These are phyloP conservation scores for Chaetodon trifascialis DNA, from an alignment of 2,113 vertebrate species.

Conservation along the genomic window DNA sequence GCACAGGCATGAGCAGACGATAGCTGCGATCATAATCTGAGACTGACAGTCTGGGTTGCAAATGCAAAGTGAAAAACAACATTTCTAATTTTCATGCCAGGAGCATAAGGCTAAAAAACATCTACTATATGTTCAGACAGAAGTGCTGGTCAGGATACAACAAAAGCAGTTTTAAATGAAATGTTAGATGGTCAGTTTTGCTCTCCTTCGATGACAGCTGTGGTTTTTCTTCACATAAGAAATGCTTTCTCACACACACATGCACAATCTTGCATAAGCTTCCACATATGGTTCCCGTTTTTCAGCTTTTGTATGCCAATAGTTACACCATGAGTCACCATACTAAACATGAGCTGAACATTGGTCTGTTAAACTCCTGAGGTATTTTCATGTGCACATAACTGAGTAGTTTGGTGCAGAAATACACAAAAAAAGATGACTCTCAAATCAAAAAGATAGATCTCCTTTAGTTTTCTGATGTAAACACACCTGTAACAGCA, in stretches of 20 bases:
- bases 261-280: neutral
- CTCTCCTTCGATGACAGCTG: neutral
- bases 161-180: neutral
- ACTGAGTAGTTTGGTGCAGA: neutral
- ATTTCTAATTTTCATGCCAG: neutral
- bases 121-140: neutral
- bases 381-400: neutral
- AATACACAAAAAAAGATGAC: too few species aligned
- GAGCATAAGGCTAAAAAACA: too few species aligned
- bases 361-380: neutral
- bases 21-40: neutral
- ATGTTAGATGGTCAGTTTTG: neutral
- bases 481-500: neutral
- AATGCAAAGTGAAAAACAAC: neutral
- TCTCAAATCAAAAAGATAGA: too few species aligned
- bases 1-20: neutral
- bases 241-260: neutral
- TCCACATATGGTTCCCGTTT: conserved; percentile 30
- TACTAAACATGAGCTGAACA: neutral
- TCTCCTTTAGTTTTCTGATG: neutral
- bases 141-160: neutral
- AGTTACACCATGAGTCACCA: neutral
- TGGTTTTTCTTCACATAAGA: neutral
- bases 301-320: neutral
- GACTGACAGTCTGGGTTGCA: neutral